Conservation (phyloP, 2,797 vertebrate species). For the Anolis apletophallus region DNA sequence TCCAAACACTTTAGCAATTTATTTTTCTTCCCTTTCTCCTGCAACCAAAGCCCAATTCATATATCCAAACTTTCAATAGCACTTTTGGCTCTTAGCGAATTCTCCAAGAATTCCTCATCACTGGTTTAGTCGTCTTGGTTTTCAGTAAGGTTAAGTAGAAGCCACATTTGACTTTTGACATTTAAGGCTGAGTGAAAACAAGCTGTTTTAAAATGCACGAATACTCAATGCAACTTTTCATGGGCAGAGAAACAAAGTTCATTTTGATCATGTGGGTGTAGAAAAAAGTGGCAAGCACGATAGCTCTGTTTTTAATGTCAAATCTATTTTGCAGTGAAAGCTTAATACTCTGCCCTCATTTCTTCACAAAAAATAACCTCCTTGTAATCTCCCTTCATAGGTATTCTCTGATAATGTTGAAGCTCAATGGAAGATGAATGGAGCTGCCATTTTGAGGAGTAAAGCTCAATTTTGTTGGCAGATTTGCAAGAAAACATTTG, state of each 20-base stretch:
- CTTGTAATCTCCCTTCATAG: background rate
- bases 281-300: background rate
- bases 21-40: background rate
- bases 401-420: background rate
- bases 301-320: conserved; percentile 24
- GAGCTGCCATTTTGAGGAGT: background rate
- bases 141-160: conserved; percentile 23
- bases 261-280: conserved; percentile 1
- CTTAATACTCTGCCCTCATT: conserved; percentile 30
- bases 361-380: background rate
- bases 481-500: conserved; percentile 33
- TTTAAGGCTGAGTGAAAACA: conserved; percentile 36
- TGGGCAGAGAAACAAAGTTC: conserved; percentile 34
- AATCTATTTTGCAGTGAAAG: background rate
- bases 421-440: conserved; percentile 33
- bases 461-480: conserved; percentile 14
- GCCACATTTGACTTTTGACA: conserved; percentile 21
- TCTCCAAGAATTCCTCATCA: background rate
- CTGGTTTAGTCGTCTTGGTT: conserved; percentile 29
- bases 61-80: background rate
- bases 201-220: conserved; percentile 17
- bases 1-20: background rate
- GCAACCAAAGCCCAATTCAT: background rate
- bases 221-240: background rate
- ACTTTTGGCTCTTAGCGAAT: background rate